These are phyloP conservation scores for Plagodis pulveraria DNA, from an alignment of 2,888 invertebrate species.

Conservation along the genomic window DNA sequence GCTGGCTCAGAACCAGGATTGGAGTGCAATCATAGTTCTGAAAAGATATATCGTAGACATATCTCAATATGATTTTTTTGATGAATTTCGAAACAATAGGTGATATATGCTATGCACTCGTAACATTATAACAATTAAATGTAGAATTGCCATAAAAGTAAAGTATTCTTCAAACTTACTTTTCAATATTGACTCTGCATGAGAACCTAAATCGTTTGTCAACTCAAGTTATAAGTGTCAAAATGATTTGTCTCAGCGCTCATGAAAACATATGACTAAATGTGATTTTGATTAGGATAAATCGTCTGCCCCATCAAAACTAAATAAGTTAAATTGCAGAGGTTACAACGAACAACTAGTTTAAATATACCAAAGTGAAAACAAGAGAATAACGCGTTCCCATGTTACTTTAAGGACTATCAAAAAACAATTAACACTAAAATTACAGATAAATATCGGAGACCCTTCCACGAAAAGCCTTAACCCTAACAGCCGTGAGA, in stretches of 20 bases:
- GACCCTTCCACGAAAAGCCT: slow-evolving; percentile 44
- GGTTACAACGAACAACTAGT: slow-evolving; percentile 27
- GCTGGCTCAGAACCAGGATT: too few relatives aligned
- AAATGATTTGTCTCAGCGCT: slow-evolving; percentile 24
- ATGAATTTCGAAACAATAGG: too few relatives aligned
- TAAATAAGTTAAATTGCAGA: slow-evolving; percentile 67
- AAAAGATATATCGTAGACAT: too few relatives aligned
- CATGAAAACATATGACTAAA: slow-evolving; percentile 52
- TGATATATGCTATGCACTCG: too few relatives aligned
- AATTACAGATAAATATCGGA: slow-evolving; percentile 37
- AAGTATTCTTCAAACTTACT: too few relatives aligned
- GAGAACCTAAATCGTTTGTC: slow-evolving; percentile 9
- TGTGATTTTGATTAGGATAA: slow-evolving; percentile 77
- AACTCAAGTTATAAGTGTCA: slow-evolving; percentile 23
- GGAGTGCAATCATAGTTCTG: too few relatives aligned
- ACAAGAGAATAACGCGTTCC: slow-evolving; percentile 19
- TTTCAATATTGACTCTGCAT: too few relatives aligned
- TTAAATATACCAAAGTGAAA: slow-evolving; percentile 16
- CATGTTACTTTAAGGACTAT: slow-evolving; percentile 15
- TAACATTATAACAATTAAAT: too few relatives aligned
- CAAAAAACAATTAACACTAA: slow-evolving; percentile 26
- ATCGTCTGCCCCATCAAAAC: slow-evolving; percentile 73
- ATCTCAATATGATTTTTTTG: too few relatives aligned
- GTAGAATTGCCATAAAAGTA: too few relatives aligned
- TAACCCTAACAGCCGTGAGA: slow-evolving; percentile 65